Evolutionary conservation across 2,888 invertebrate species (phyloP), one percentile per base, ranked within the genome.

Genomic region (Drosophila diplacantha): DNA sequence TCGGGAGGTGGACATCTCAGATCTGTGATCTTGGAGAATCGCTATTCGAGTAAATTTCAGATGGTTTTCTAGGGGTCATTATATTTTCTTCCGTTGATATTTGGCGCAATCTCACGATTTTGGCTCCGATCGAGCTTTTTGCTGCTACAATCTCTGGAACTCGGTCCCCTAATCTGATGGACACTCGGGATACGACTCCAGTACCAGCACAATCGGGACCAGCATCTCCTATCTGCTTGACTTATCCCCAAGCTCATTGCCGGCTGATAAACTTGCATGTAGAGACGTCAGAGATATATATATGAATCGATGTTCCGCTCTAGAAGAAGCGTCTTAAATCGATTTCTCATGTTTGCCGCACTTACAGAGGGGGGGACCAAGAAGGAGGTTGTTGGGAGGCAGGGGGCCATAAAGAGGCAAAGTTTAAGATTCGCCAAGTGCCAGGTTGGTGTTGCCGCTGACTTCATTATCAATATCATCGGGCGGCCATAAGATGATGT

Each of bases 291-390:
- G 20, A 35, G 60, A 68, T 67, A 5, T 11, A 41, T 35, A 37
- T 44, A 29, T 65, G 65, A 56, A 56, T 29, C 41, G 37, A 57
- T 47, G 29, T 34, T 18, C 38, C 54, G 31, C 43, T 56, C 52
- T 46, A 46, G 31, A 66, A 38, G 61, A 62, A 53, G 68, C 44
- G 70, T 54, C 64, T 69, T 78, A 79, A 79, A 79, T 83, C 79
- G 79, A 79, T 83, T 79, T 79, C 81, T 79, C 69, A 83, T 79
- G 79, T 79, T 79, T 83, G 74, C 67, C 72, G 66, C 78, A 43
- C 62, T 63, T 62, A 62, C 60, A 32, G 14, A 14, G 4, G 12
- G 31, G 12, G 31, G 38, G 29, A 29, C n/a, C 5, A 16, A 31
- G 16, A 16, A 18, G 29, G 11, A 26, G 9, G 26, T 3, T 1